Base-by-base conservation (phyloP, 1,140 invertebrate genomes). In the Druon quercuslanigerum region DNA sequence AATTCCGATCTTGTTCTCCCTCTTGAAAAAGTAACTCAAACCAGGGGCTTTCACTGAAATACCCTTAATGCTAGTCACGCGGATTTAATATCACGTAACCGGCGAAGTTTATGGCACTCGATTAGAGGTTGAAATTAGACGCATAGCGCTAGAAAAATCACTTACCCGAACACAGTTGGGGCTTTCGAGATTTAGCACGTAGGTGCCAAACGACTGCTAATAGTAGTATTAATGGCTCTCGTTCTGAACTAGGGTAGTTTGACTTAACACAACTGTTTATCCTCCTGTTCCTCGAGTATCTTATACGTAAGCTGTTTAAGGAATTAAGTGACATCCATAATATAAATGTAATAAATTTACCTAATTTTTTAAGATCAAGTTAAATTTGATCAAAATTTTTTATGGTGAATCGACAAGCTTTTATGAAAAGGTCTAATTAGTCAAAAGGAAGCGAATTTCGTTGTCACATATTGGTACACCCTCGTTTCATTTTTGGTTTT, bases 21-120 rank as follows among this genome's bases (percentile, higher is more conserved):
- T 66, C 57, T 25, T 40, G 25, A 66, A 66, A 66, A 66, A 66
- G 57, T 66, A 66, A 66, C 25, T 40, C 57, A 14, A 25, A 66
- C 57, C 25, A 74, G 78, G 79, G 77, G 77, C 75, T 79, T 54
- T 16, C 56, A 20, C 60, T 17, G 70, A 50, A 51, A 56, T 33
- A 40, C 80, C 82, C 80, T 80, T 74, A 57, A 73, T 76, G 75
- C 81, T 51, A 75, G 79, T 84, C 80, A 84, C 72, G 80, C 80
- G 76, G 79, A 73, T 78, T 82, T 81, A 84, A 84, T 84, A 84
- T 81, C 79, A 75, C 74, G 76, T 81, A 78, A 80, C 57, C 80
- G 73, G 76, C 66, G 72, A 56, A 72, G 57, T 66, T 66, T 66
- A 66, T 66, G 57, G 57, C 57, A 66, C 57, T 66, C 57, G 57